phyloP scores from a whole-genome alignment of 1,140 invertebrate species.

The Euwallacea similis region DNA sequence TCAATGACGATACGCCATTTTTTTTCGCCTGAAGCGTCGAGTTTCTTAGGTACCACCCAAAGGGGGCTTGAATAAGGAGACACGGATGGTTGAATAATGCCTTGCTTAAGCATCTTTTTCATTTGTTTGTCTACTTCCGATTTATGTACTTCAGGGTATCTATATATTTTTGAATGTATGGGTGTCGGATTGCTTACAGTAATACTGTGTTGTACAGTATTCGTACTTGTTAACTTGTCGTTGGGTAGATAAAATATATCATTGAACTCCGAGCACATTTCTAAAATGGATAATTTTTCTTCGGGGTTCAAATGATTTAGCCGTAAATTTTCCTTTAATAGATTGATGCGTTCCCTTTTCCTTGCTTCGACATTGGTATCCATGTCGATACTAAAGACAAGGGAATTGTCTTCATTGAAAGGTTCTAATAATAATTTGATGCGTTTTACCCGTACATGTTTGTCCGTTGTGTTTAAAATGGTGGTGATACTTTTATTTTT shows the following conservation, averaged over 20 bases:
- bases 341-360: not conserved
- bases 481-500: constrained; percentile 26
- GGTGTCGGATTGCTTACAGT: no score
- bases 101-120: no score
- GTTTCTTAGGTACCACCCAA: no score
- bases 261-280: constrained; percentile 34
- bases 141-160: no score
- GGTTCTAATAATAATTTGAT: constrained; percentile 12
- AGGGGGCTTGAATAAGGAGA: no score
- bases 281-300: not conserved
- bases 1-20: no score
- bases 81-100: no score
- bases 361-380: not conserved
- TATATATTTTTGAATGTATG: no score
- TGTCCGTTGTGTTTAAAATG: constrained; percentile 31
- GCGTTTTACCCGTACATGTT: not conserved
- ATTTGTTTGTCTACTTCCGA: no score
- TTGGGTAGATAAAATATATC: constrained; percentile 41
- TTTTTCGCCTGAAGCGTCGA: no score
- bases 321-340: constrained; percentile 22
- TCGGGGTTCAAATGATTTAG: constrained; percentile 20
- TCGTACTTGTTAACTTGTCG: constrained; percentile 11
- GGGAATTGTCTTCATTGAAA: constrained; percentile 24
- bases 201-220: no score
- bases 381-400: not conserved